Evolutionary conservation across 2,888 invertebrate genomes (phyloP).

Genomic region (Dryobotodes eremita): DNA sequence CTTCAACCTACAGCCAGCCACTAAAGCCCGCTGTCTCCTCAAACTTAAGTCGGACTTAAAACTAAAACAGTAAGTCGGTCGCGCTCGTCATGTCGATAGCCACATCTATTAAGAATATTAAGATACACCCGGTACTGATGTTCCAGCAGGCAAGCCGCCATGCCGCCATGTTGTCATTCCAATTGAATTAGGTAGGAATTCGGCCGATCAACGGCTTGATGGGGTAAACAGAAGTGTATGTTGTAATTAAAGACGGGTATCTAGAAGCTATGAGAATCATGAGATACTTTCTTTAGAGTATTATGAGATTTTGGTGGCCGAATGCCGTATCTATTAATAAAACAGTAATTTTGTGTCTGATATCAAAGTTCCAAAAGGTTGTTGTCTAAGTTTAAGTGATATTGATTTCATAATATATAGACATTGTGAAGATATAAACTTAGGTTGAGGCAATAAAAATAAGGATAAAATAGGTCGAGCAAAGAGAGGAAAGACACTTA

Average conservation of each 20-base stretch:
- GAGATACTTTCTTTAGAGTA: background rate
- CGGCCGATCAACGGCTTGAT: constrained; percentile 31
- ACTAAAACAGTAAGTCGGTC: constrained; percentile 48
- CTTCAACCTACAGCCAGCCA: background rate
- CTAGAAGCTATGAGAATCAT: background rate
- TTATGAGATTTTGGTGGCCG: background rate
- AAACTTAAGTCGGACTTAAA: constrained; percentile 32
- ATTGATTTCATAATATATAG: background rate
- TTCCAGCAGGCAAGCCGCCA: constrained; percentile 49
- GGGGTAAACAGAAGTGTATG: constrained; percentile 50
- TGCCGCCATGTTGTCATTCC: constrained; percentile 44
- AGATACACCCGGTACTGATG: constrained; percentile 75
- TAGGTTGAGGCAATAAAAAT: too few relatives aligned
- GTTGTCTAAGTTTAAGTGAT: background rate
- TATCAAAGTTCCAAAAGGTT: background rate
- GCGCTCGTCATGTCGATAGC: constrained; percentile 79
- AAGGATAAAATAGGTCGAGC: background rate
- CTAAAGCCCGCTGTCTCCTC: constrained; percentile 25
- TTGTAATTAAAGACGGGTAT: constrained; percentile 37
- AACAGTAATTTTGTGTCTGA: background rate
- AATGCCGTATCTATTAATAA: background rate
- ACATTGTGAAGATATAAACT: background rate
- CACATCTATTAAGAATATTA: constrained; percentile 82
- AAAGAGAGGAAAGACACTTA: background rate
- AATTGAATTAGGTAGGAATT: constrained; percentile 56